Conservation (phyloP, 2,888 invertebrate genomes). For the Parnassius smintheus region DNA sequence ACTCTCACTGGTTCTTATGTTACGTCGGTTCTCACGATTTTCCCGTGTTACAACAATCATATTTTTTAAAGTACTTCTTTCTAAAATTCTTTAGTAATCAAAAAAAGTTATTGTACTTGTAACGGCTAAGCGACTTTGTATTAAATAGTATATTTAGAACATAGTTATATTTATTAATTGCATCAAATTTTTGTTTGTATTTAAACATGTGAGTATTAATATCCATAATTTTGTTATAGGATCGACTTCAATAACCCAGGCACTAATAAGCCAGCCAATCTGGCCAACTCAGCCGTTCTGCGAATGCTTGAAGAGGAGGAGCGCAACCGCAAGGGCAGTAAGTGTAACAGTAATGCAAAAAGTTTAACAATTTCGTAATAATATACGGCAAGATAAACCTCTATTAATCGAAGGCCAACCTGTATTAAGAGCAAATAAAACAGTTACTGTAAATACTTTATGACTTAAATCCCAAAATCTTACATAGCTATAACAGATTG, state of each 20-base stretch:
- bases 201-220: background rate
- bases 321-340: constrained; percentile 84
- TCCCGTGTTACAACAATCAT: constrained; percentile 35
- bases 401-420: background rate
- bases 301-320: constrained; percentile 93
- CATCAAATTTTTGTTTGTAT: too few relatives aligned
- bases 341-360: constrained; percentile 45
- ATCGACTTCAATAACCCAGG: constrained; percentile 88
- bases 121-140: too few relatives aligned
- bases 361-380: background rate
- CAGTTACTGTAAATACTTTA: too few relatives aligned
- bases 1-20: constrained; percentile 38
- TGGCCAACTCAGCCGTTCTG: constrained; percentile 92
- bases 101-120: too few relatives aligned
- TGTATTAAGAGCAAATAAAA: background rate
- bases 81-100: background rate
- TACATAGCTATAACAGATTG: too few relatives aligned
- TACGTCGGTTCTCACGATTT: constrained; percentile 46
- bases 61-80: background rate
- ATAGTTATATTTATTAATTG: too few relatives aligned
- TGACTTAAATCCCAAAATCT: too few relatives aligned
- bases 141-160: too few relatives aligned
- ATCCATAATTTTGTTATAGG: constrained; percentile 74
- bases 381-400: background rate
- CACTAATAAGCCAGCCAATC: constrained; percentile 87